Base-by-base conservation (phyloP, 2,888 invertebrate species). In the Mongoloraphidia duomilia region DNA sequence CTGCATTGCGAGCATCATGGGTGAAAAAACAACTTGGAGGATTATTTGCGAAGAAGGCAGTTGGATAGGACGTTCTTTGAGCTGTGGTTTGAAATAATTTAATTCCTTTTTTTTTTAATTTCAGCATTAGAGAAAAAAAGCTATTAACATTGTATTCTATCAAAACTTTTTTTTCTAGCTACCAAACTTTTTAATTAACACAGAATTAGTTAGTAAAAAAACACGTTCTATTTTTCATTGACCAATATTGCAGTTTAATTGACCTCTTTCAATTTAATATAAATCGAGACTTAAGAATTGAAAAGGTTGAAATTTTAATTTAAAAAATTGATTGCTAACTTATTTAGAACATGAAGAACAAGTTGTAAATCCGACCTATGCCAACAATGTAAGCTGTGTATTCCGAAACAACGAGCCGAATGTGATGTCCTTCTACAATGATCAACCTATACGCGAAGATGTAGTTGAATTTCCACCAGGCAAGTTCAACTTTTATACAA, bases 21-120 rank as follows among this genome's bases (percentile, higher is more conserved):
- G 84, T 0, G 87, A 87, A 66, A 81, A 82, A 60, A 84, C 82
- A 33, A 84, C 86, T 0, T 90, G 90, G 90, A 83, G 84, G 57
- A 81, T 89, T 26, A 79, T 84, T 49, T 90, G 89, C 59, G 86
- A 88, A 61, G 83, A 88, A 58, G 89, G 89, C 1, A 79, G 76
- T 56, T 90, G 90, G 90, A 80, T 86, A 52, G 89, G 88, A 17
- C 76, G 84, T 59, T 82, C 86, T 46, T 77, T 83, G 51, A 82
- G 79, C 58, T 88, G 88, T 63, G 88, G 87, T 87, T 65, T 69
- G 74, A 62, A 47, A 51, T 40, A 40, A 33, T 43, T n/a, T 8
- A 8, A 11, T 17, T 9, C n/a, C 8, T n/a, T 33, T 26, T 26
- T 33, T 3, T 41, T 41, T 4, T 17, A 13, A 3, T 13, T 38